phyloP scores from a whole-genome alignment of 2,888 invertebrate genomes.

The Andrena dorsata region DNA sequence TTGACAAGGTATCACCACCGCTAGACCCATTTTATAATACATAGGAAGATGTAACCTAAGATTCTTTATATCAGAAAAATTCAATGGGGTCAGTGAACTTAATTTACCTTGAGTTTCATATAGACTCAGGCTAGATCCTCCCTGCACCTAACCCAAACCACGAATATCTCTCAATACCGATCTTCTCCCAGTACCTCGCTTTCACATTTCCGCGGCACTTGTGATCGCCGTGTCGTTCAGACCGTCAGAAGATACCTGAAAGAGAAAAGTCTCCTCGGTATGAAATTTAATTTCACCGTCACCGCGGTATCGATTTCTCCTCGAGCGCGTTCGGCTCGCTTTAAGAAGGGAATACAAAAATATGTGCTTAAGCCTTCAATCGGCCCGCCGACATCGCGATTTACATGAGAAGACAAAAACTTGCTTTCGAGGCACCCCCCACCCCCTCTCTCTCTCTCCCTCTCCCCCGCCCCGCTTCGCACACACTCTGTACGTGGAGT shows the following conservation, averaged over 20 bases:
- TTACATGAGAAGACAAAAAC: slow-evolving; percentile 81
- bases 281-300: slow-evolving; percentile 3
- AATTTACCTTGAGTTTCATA: too few relatives aligned
- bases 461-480: slow-evolving; percentile 31
- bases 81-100: too few relatives aligned
- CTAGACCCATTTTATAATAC: too few relatives aligned
- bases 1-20: too few relatives aligned
- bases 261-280: not conserved
- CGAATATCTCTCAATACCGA: not conserved
- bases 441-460: not conserved
- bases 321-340: slow-evolving; percentile 38
- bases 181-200: not conserved
- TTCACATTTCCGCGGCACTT: not conserved
- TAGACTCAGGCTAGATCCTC: not conserved
- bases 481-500: slow-evolving; percentile 62
- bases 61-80: too few relatives aligned
- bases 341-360: slow-evolving; percentile 71
- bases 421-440: slow-evolving; percentile 69
- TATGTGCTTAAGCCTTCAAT: slow-evolving; percentile 78
- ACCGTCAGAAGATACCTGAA: not conserved
- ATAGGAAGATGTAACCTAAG: too few relatives aligned
- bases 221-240: not conserved
- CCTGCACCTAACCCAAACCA: not conserved
- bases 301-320: slow-evolving; percentile 48
- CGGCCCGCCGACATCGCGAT: slow-evolving; percentile 74